A percentile compares a stretch with the other conserved stretches of the same genome.
These are phyloP conservation scores for Lacerta bilineata DNA, from an alignment of 2,797 vertebrate species.

Conservation along the genomic window DNA sequence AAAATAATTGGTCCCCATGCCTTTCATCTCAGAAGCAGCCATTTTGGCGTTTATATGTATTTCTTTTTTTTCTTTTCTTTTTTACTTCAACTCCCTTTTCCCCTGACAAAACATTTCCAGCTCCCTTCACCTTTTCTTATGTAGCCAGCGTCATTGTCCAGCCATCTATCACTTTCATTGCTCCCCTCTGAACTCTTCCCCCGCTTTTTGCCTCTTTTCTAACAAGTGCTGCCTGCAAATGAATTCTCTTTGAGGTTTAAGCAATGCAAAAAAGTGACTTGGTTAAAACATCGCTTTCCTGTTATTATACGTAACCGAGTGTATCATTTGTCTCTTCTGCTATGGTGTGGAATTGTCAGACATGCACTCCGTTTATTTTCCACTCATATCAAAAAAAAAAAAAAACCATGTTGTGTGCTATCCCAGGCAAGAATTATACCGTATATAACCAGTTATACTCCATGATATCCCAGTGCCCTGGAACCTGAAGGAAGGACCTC, in stretches of 20 bases:
- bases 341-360: neutral
- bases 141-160: conserved; percentile 15
- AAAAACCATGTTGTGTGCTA: neutral
- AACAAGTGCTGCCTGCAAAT: neutral
- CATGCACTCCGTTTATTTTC: neutral
- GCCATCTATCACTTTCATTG: conserved; percentile 26
- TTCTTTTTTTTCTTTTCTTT: neutral
- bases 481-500: too few species aligned
- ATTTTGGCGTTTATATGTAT: conserved; percentile 40
- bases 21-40: conserved; percentile 47
- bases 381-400: neutral
- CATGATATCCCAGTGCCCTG: too few species aligned
- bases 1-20: conserved; percentile 48
- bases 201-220: neutral
- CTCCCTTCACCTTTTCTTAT: neutral
- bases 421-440: neutral
- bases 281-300: neutral
- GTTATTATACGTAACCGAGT: too few species aligned
- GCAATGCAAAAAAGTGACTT: neutral
- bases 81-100: conserved; percentile 19
- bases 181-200: neutral
- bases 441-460: too few species aligned
- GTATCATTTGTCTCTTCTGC: neutral
- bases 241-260: neutral
- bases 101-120: conserved; percentile 24